These are phyloP conservation scores for Scopus umbretta DNA, from an alignment of 2,113 vertebrate species.

Conservation along the genomic window DNA sequence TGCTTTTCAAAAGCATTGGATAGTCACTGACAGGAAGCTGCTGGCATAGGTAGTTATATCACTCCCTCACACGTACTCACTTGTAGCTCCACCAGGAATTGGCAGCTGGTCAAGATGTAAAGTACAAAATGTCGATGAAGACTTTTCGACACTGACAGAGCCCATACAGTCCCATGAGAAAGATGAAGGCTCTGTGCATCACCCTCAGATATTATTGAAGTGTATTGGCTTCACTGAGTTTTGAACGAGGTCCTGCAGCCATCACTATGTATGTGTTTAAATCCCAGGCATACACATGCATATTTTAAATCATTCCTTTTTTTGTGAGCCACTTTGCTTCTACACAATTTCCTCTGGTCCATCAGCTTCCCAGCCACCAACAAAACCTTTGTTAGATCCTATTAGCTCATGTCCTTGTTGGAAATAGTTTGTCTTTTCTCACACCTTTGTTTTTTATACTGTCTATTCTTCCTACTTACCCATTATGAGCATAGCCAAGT, in stretches of 20 bases:
- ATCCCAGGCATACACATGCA: not conserved
- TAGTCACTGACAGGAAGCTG: not conserved
- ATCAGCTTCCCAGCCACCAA: not conserved
- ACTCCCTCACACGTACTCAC: not conserved
- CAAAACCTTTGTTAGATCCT: not conserved
- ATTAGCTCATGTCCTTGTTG: not conserved
- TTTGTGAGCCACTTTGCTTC: not conserved
- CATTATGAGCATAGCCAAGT: rapidly evolving
- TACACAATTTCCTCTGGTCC: not conserved
- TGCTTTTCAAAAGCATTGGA: not conserved
- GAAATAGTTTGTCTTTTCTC: not conserved
- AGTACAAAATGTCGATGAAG: not conserved
- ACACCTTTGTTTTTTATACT: not conserved
- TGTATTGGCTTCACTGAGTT: not conserved
- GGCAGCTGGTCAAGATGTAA: not conserved
- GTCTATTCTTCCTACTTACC: not conserved
- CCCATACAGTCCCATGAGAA: not conserved
- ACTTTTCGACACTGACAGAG: not conserved
- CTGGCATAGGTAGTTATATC: not conserved
- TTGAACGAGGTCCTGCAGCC: not conserved
- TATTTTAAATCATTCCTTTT: not conserved
- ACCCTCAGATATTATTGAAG: not conserved
- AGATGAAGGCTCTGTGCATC: not conserved
- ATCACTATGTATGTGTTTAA: not conserved
- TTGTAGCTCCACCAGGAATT: not conserved